phyloP scores from a whole-genome alignment of 2,888 invertebrate species.

The Mythimna albipuncta region DNA sequence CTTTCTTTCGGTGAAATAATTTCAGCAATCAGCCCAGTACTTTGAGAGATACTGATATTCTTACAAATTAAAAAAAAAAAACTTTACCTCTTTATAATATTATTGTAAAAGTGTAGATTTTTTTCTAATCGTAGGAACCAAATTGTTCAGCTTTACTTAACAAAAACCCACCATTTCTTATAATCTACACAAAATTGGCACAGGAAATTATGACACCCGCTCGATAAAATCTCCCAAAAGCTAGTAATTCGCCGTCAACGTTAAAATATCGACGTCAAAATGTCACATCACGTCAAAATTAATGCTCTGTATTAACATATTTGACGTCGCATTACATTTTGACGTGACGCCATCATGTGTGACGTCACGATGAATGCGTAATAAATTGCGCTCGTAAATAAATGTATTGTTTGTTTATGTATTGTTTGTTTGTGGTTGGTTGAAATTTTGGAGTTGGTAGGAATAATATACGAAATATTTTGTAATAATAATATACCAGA shows the following conservation, averaged over 20 bases:
- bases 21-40: too few relatives aligned
- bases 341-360: conserved; percentile 35
- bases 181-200: neutral
- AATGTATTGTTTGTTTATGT: conserved; percentile 38
- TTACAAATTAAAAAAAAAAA: too few relatives aligned
- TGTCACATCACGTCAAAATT: conserved; percentile 46
- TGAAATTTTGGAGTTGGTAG: neutral
- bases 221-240: conserved; percentile 19
- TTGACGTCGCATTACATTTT: conserved; percentile 44
- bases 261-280: conserved; percentile 48
- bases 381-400: conserved; percentile 42
- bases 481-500: neutral
- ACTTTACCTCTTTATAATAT: too few relatives aligned
- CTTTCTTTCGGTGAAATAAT: too few relatives aligned
- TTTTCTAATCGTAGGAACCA: neutral
- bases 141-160: too few relatives aligned
- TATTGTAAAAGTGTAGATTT: too few relatives aligned
- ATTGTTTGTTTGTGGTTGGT: conserved; percentile 18
- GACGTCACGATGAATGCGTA: conserved; percentile 39
- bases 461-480: neutral
- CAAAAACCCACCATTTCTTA: neutral
- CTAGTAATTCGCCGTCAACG: conserved; percentile 43
- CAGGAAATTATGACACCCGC: neutral
- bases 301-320: conserved; percentile 58
- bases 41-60: too few relatives aligned